Conservation (phyloP, 2,888 invertebrate species). For the Myopa testacea region DNA sequence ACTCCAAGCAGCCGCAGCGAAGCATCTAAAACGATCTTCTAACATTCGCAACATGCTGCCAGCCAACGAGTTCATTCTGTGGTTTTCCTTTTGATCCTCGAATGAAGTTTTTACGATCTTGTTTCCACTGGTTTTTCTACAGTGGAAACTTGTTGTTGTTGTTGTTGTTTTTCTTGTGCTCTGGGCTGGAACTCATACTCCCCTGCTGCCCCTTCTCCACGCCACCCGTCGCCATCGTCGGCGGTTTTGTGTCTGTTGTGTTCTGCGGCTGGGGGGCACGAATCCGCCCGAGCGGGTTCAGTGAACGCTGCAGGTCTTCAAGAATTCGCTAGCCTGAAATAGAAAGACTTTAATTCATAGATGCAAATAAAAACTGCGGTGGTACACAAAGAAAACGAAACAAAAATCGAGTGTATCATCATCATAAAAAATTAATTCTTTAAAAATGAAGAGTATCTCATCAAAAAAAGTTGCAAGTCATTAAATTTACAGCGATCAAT, state of each 20-base stretch:
- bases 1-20: conserved; percentile 1
- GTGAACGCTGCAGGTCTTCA: background rate
- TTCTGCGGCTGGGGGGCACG: conserved; percentile 17
- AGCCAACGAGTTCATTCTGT: background rate
- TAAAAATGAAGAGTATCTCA: background rate
- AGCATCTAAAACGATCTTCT: conserved; percentile 6
- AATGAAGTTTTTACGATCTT: conserved; percentile 6
- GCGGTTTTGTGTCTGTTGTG: conserved; percentile 22
- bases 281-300: background rate
- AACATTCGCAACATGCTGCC: conserved; percentile 18
- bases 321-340: conserved; percentile 5
- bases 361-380: too few relatives aligned
- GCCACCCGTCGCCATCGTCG: background rate
- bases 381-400: too few relatives aligned
- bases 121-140: conserved; percentile 5
- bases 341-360: background rate
- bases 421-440: background rate
- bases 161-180: background rate
- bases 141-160: conserved; percentile 1
- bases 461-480: background rate
- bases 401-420: too few relatives aligned
- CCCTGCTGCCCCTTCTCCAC: background rate
- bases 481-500: background rate
- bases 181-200: conserved; percentile 33
- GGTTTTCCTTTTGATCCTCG: conserved; percentile 34